Evolutionary conservation across 1,140 invertebrate genomes (phyloP), one percentile per base, ranked within the genome.

Genomic region (Episyrphus balteatus): DNA sequence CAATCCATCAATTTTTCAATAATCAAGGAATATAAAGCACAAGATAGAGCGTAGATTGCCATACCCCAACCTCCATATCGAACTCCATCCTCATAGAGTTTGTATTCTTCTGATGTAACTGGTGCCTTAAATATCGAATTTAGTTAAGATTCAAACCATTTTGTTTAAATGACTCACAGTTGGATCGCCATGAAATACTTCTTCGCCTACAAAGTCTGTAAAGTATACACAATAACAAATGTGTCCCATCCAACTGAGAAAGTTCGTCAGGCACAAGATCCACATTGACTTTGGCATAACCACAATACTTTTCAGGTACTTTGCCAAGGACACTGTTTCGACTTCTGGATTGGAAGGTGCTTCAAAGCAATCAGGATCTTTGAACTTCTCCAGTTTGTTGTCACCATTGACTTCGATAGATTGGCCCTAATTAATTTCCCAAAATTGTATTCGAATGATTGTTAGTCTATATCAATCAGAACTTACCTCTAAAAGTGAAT

Each of bases 241-340:
- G 19, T 88, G 76, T 1, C 83, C 83, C 82, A 86, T 88, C 85
- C 85, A 88, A 52, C 81, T 84, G 58, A 86, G 84, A 0, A 86
- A 69, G 68, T 88, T 87, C 0, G 84, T 87, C 11, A 86, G 19
- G 55, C 84, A 88, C 1, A 88, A 70, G 55, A 84, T 75, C 32
- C 75, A 68, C 52, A 88, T 66, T 17, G 78, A 83, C 42, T 70
- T 69, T 0, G 86, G 84, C 79, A 87, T 84, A n/a, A 73, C 72
- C 0, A 87, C 52, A 11, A 87, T 84, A 3, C 84, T 84, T 41
- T 73, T 63, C 5, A 88, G 61, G 55, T 87, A 87, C 46, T 83
- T 74, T 36, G 34, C 51, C 1, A 77, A 45, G 0, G 32, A 33
- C 7, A 12, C 32, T 33, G 32, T 33, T 33, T 33, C 32, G 8